Base-by-base conservation (phyloP, 2,888 invertebrate species). In the Cataglyphis altisquamis region DNA sequence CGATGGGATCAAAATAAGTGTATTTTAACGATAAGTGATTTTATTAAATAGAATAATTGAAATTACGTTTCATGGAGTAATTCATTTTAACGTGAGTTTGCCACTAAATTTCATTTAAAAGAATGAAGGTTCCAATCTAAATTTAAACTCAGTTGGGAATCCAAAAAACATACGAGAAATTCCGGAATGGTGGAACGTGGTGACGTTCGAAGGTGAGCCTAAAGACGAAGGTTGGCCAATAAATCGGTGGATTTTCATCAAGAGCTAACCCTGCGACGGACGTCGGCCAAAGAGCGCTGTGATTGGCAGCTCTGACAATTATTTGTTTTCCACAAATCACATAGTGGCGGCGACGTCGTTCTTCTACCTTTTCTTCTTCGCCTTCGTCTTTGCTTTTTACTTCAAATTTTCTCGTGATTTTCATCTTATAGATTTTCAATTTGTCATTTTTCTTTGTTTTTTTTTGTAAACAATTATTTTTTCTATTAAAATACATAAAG, bases 251-350 rank as follows among this genome's bases (percentile, higher is more conserved):
- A 89, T 86, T 90, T 90, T 90, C 90, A 90, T 90, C 90, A 90
- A 89, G 88, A 77, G 73, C 63, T 66, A 83, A 85, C 57, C 29
- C 63, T 68, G 60, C 72, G 70, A 32, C 60, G 36, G 68, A 80
- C 81, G 64, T 75, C 84, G 84, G 87, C 87, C 90, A 90, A 92
- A 89, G 88, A 92, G 88, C 80, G 77, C 89, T 88, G 90, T 90
- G 90, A 92, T 92, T 91, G 92, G 89, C 92, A 92, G 87, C 91
- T 74, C 86, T 89, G 92, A 92, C 92, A 92, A 92, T 92, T 92
- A 92, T 92, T 91, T 92, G 92, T 90, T 90, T 91, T 88, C 91
- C 90, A 91, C 91, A 92, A 92, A 92, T 92, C 91, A 91, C 92
- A 70, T 45, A 75, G 83, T 67, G 52, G 57, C 73, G 55, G 32